These are phyloP conservation scores for Caenorhabditis remanei DNA, from an alignment of 1,140 invertebrate genomes.

Conservation along the genomic window DNA sequence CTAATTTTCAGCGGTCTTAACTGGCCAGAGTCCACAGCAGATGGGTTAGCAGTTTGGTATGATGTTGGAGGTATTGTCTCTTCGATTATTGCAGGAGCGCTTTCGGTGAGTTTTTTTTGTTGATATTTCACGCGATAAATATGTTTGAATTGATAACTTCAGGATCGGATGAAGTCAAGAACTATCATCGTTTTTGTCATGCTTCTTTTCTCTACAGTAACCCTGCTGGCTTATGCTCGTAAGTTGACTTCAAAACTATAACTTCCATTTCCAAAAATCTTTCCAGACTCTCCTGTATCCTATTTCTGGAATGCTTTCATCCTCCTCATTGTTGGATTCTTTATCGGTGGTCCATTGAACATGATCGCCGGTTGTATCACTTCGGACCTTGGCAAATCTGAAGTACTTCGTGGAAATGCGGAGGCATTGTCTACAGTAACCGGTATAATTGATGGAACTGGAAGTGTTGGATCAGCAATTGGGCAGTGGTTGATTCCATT, in stretches of 20 bases:
- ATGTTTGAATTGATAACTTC: background rate
- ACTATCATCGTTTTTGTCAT: slow-evolving; percentile 29
- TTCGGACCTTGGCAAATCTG: slow-evolving; percentile 62
- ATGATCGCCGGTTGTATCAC: slow-evolving; percentile 50
- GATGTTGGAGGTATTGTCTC: slow-evolving; percentile 80
- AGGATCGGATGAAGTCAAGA: slow-evolving; percentile 46
- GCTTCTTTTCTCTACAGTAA: slow-evolving; percentile 32
- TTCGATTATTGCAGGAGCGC: slow-evolving; percentile 74
- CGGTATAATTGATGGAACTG: slow-evolving; percentile 80
- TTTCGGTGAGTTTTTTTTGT: slow-evolving; percentile 65
- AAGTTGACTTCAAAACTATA: background rate
- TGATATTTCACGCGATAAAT: background rate
- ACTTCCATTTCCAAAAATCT: background rate
- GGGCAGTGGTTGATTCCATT: slow-evolving; percentile 79
- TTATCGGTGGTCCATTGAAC: slow-evolving; percentile 50
- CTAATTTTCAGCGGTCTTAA: slow-evolving; percentile 68
- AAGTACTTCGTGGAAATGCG: slow-evolving; percentile 72
- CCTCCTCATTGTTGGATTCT: slow-evolving; percentile 49
- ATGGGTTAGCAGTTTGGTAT: slow-evolving; percentile 80
- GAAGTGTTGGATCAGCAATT: slow-evolving; percentile 80
- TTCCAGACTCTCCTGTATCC: slow-evolving; percentile 13
- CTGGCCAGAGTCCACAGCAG: slow-evolving; percentile 79
- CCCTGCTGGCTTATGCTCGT: slow-evolving; percentile 21
- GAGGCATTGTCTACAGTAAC: slow-evolving; percentile 80
- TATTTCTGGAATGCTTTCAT: slow-evolving; percentile 43